A percentile compares a stretch with the other conserved stretches of the same genome.
phyloP scores from a whole-genome alignment of 2,888 invertebrate genomes.

The Seira sanloemensis region DNA sequence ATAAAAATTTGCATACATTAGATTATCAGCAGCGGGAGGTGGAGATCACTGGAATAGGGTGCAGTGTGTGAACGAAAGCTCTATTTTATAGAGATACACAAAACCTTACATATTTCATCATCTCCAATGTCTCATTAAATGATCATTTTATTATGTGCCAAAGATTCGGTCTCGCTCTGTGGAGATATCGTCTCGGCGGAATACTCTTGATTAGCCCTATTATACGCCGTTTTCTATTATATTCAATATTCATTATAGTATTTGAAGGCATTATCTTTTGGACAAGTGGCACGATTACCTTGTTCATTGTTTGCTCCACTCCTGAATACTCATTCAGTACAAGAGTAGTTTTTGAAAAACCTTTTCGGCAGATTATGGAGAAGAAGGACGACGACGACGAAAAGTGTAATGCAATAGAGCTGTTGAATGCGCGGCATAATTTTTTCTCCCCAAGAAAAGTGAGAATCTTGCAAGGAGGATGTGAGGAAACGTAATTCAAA shows the following conservation, averaged over 20 bases:
- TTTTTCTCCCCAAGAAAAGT: conserved; percentile 17
- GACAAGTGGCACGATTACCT: conserved; percentile 66
- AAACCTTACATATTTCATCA: too few relatives aligned
- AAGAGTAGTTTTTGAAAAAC: conserved; percentile 36
- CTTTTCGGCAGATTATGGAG: conserved; percentile 60
- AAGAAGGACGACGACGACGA: conserved; percentile 43
- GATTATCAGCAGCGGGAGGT: neutral
- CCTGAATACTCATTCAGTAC: too few relatives aligned
- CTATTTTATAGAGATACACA: too few relatives aligned
- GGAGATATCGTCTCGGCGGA: neutral
- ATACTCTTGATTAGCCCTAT: neutral
- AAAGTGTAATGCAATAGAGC: too few relatives aligned
- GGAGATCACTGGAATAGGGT: neutral
- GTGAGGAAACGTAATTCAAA: neutral
- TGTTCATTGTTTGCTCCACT: conserved; percentile 19
- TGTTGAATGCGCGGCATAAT: too few relatives aligned
- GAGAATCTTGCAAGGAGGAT: neutral
- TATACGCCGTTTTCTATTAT: neutral
- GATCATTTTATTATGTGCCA: neutral
- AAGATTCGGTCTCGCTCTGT: neutral
- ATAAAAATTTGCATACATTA: conserved; percentile 48
- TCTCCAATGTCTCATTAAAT: neutral
- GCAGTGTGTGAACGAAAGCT: too few relatives aligned
- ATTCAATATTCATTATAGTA: too few relatives aligned
- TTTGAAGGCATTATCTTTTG: neutral